Base-by-base conservation (phyloP, 2,888 invertebrate species). In the Amphipyra berbera region DNA sequence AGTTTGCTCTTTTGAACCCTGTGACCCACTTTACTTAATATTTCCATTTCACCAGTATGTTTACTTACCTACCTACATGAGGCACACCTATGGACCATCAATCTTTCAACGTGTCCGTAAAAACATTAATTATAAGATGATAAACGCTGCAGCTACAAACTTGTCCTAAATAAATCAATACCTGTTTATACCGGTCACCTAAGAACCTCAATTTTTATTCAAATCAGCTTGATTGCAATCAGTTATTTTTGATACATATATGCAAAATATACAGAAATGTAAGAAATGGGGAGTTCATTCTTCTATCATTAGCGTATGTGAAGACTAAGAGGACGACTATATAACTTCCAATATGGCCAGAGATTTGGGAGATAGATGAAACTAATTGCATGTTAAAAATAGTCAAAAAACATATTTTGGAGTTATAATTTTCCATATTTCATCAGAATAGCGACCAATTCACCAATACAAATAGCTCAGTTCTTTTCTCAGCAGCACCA, bases 191-290 rank as follows among this genome's bases (percentile, higher is more conserved):
- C 55, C 50, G 47, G 69, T 66, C 66, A 60, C 57, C 42, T 48
- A 38, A 46, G 62, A 69, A 73, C 69, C 70, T 73, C 66, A 10
- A 69, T 73, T 69, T 73, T 73, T 70, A 66, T 73, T 66, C 44
- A 73, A 73, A 73, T 66, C 37, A 66, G 21, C 50, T 53, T 47
- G 40, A 60, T 61, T 65, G 55, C 57, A 49, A 41, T 64, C 50
- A 62, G 50, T 50, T 58, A 50, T 48, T 6, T 14, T 50, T 40
- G 49, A 57, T n/a, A n/a, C n/a, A 40, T 30, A 27, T 10, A 46
- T 46, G 10, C n/a, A 33, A 66, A 45, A 37, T 53, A 50, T 49
- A 41, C 30, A 37, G 12, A 38, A 6, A 13, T 44, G 12, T 33
- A 7, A 38, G 7, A 37, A 48, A 41, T 27, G 9, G 37, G 1